Conservation (phyloP, 2,113 vertebrate species). For the Platichthys stellatus region DNA sequence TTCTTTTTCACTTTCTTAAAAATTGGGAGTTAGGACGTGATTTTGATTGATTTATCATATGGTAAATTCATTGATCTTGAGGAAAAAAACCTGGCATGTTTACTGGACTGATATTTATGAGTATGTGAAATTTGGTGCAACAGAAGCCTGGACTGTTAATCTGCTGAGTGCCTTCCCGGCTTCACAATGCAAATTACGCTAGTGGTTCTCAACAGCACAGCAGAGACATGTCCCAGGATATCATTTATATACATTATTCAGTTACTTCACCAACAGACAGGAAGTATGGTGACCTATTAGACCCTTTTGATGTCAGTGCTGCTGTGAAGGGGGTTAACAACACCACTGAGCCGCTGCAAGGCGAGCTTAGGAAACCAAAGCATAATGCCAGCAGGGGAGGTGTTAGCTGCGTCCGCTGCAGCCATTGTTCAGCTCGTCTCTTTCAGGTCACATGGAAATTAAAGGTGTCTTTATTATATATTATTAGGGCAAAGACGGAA, state of each 20-base stretch:
- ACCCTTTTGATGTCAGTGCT: slow-evolving; percentile 17
- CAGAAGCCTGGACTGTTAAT: too few relatives aligned
- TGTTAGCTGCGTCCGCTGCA: slow-evolving; percentile 27
- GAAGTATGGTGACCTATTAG: background rate
- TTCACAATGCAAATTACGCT: background rate
- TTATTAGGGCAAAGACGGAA: slow-evolving; percentile 14
- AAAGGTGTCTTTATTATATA: slow-evolving; percentile 42
- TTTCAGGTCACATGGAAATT: slow-evolving; percentile 40
- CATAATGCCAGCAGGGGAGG: slow-evolving; percentile 37
- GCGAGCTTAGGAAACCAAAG: slow-evolving; percentile 36
- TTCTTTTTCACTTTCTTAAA: too few relatives aligned
- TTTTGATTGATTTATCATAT: too few relatives aligned
- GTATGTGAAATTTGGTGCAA: too few relatives aligned
- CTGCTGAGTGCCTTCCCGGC: background rate
- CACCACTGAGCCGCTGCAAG: slow-evolving; percentile 13
- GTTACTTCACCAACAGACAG: slow-evolving; percentile 8
- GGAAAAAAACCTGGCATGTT: too few relatives aligned
- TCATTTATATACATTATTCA: slow-evolving; percentile 11
- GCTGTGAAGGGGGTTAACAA: too few relatives aligned
- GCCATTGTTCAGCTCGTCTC: slow-evolving; percentile 36
- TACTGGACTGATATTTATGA: too few relatives aligned
- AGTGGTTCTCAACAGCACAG: background rate
- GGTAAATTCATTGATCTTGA: too few relatives aligned
- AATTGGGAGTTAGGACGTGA: too few relatives aligned
- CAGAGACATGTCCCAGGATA: background rate